phyloP scores from a whole-genome alignment of 2,113 vertebrate genomes.

The Rhegmatorhina hoffmannsi region DNA sequence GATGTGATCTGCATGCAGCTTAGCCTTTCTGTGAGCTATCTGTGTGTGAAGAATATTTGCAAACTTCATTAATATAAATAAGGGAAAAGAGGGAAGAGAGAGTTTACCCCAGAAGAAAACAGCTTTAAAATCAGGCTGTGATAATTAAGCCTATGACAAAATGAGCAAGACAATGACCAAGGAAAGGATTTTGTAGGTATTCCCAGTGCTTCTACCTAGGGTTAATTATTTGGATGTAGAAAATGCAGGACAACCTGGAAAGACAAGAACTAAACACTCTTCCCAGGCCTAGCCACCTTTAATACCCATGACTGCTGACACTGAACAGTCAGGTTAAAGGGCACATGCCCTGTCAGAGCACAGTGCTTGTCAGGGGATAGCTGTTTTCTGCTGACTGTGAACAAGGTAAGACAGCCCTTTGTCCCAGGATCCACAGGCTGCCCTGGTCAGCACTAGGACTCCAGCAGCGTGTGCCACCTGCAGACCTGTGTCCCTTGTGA shows the following conservation, averaged over 20 bases:
- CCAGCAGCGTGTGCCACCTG: slow-evolving; percentile 90
- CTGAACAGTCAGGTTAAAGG: background rate
- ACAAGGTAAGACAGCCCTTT: background rate
- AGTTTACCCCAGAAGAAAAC: slow-evolving; percentile 16
- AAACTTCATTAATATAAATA: slow-evolving; percentile 25
- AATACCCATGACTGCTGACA: background rate
- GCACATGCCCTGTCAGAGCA: background rate
- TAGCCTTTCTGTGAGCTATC: slow-evolving; percentile 37
- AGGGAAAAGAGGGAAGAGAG: background rate
- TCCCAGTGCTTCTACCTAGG: background rate
- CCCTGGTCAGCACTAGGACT: slow-evolving; percentile 76
- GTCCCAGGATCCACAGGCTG: background rate
- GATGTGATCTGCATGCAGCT: slow-evolving; percentile 49
- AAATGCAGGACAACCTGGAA: slow-evolving; percentile 2
- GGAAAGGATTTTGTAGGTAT: background rate
- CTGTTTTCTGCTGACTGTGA: background rate
- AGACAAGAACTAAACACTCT: background rate
- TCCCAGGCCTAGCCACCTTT: background rate
- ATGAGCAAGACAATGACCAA: background rate
- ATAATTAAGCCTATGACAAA: background rate
- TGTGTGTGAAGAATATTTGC: slow-evolving; percentile 17
- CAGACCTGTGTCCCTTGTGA: slow-evolving; percentile 85
- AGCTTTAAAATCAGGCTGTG: background rate
- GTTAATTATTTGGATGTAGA: background rate
- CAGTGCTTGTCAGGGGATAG: background rate